A percentile compares a stretch with the other conserved stretches of the same genome.
phyloP scores from a whole-genome alignment of 2,113 vertebrate genomes.

The Kryptolebias marmoratus region DNA sequence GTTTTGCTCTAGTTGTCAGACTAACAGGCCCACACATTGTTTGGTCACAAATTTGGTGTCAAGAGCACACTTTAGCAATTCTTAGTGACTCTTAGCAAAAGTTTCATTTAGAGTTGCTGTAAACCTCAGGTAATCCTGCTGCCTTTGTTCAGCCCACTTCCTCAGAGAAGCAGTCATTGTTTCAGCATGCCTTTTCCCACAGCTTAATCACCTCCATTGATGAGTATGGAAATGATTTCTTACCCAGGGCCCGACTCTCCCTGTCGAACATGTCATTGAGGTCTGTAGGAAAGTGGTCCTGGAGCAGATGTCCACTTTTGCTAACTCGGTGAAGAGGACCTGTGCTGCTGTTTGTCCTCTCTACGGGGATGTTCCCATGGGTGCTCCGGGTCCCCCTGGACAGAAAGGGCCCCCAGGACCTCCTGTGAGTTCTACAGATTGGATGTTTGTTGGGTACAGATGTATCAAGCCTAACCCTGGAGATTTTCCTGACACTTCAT shows the following conservation, averaged over 20 bases:
- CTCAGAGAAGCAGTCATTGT: constrained; percentile 48
- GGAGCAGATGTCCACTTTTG: constrained; percentile 83
- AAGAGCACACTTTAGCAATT: constrained; percentile 62
- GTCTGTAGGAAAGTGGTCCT: constrained; percentile 80
- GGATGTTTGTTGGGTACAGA: constrained; percentile 18
- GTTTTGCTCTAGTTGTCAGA: constrained; percentile 29
- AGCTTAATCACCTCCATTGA: constrained; percentile 44
- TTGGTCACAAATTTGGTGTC: constrained; percentile 58
- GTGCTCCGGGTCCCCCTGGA: constrained; percentile 71
- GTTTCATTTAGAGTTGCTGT: constrained; percentile 65
- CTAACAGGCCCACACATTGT: constrained; percentile 42
- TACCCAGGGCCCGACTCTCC: constrained; percentile 73
- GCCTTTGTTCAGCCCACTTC: constrained; percentile 60
- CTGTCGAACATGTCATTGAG: constrained; percentile 79
- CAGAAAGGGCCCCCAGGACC: constrained; percentile 76
- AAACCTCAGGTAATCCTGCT: constrained; percentile 64
- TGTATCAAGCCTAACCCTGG: not conserved
- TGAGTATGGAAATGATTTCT: constrained; percentile 65
- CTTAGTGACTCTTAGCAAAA: constrained; percentile 50
- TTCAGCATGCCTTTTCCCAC: constrained; percentile 44
- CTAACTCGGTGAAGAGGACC: constrained; percentile 80
- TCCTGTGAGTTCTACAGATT: constrained; percentile 67
- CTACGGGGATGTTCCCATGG: constrained; percentile 79
- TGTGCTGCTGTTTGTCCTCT: constrained; percentile 79
- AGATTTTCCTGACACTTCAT: constrained; percentile 12